A percentile compares a stretch with the other conserved stretches of the same genome.
These are phyloP conservation scores for Melinaea marsaeus DNA, from an alignment of 2,888 invertebrate genomes.

Conservation along the genomic window DNA sequence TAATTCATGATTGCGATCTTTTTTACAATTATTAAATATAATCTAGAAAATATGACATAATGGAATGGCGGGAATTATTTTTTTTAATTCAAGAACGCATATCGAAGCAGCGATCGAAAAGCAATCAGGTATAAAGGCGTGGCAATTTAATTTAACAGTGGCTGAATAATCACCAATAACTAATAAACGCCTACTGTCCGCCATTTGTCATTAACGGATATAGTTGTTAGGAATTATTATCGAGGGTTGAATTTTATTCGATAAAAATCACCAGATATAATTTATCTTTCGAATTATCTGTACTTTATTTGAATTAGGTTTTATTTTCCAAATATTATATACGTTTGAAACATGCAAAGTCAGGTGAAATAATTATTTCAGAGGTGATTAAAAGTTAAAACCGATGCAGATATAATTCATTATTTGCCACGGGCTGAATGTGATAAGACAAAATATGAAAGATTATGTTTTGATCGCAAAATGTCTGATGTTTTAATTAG, in stretches of 20 bases:
- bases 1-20: no score
- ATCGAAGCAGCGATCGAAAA: neutral
- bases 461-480: slow-evolving; percentile 59
- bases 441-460: slow-evolving; percentile 75
- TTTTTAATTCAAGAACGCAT: neutral
- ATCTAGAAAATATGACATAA: neutral
- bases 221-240: no score
- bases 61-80: neutral
- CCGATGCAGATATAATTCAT: slow-evolving; percentile 10
- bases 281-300: no score
- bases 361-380: neutral
- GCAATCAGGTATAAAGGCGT: slow-evolving; percentile 2
- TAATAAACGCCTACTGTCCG: slow-evolving; percentile 56
- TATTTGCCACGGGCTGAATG: slow-evolving; percentile 40
- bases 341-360: neutral
- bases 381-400: slow-evolving; percentile 10
- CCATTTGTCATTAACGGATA: slow-evolving; percentile 53
- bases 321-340: no score
- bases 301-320: no score
- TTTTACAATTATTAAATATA: no score
- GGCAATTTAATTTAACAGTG: slow-evolving; percentile 39
- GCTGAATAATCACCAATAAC: slow-evolving; percentile 63
- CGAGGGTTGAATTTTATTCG: no score
- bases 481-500: slow-evolving; percentile 73
- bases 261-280: no score